Base-by-base conservation (phyloP, 2,113 vertebrate species). In the Xenotilapia leptura region DNA sequence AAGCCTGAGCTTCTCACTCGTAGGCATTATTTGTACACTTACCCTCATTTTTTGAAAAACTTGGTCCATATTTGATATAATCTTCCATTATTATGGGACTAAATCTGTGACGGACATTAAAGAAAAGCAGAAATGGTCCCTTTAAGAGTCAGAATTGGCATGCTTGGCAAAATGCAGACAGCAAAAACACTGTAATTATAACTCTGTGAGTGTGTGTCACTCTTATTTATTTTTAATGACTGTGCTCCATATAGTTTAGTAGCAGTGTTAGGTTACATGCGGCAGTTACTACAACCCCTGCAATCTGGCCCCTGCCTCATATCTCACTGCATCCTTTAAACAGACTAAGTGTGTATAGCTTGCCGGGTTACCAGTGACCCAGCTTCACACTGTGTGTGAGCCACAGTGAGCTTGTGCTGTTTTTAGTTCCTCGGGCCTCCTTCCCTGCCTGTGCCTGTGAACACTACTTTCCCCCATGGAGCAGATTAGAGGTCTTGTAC, bases 401-500 rank as follows among this genome's bases (percentile, higher is more conserved):
- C 65, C 65, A 80, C 87, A 86, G 90, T 83, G 85, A 86, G 77
- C 87, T 58, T 51, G 87, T 55, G 89, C 93, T 93, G 89, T 92
- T 94, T 93, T 94, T 93, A 91, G 92, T 90, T 83, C 80, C 55
- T 4, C 13, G 51, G 89, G 89, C 90, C 84, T 90, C 77, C 53
- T 80, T 92, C 81, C 84, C 83, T 85, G 38, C 40, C 6, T 75
- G 82, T 79, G 80, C 82, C 85, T 79, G 84, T 91, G 80, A 92
- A 86, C 83, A 70, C 82, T 92, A 93, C 94, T 95, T 93, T 95
- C 94, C 93, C 93, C 93, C 80, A 13, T 85, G 92, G 86, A 92
- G 93, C 92, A 95, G 94, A 96, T 96, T 96, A 96, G 79, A 95
- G 91, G 92, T 93, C 87, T 90, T 94, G 90, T 92, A 87, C 62